Evolutionary conservation across 2,113 vertebrate species (phyloP).

Genomic region (Oxygymnocypris stewartii): DNA sequence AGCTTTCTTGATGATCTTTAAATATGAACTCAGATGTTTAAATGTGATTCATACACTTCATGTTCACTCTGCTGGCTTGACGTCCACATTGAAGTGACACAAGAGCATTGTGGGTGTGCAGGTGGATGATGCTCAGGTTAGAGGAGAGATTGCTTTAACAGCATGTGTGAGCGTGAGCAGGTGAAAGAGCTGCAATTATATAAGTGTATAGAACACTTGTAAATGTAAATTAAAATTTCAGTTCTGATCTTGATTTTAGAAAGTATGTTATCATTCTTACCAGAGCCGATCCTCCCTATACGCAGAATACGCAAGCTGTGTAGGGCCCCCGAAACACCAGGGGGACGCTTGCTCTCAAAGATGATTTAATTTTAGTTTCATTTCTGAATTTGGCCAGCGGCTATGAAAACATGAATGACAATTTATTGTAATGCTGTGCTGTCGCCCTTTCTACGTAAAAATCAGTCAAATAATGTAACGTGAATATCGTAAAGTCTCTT

Average conservation of each 20-base stretch:
- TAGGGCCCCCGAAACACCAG: no score
- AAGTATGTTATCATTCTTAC: no score
- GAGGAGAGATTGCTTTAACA: not conserved
- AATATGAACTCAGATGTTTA: slow-evolving; percentile 3
- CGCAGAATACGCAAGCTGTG: no score
- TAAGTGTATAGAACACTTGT: not conserved
- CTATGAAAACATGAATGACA: no score
- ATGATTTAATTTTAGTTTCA: no score
- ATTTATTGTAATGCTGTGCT: no score
- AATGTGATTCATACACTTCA: not conserved
- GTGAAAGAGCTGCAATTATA: not conserved
- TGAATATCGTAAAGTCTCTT: no score
- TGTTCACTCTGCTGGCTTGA: not conserved
- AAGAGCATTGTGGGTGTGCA: not conserved
- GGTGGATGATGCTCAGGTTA: slow-evolving; percentile 5
- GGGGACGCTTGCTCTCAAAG: no score
- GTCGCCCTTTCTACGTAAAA: no score
- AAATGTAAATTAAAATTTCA: not conserved
- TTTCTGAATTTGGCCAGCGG: no score
- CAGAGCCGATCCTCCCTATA: no score
- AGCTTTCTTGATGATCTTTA: slow-evolving; percentile 17
- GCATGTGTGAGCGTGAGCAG: not conserved
- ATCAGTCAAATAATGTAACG: no score
- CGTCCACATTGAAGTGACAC: not conserved
- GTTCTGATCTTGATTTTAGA: not conserved